Evolutionary conservation across 2,888 invertebrate species (phyloP), one percentile per base, ranked within the genome.

Genomic region (Lepidochitona cinerea): DNA sequence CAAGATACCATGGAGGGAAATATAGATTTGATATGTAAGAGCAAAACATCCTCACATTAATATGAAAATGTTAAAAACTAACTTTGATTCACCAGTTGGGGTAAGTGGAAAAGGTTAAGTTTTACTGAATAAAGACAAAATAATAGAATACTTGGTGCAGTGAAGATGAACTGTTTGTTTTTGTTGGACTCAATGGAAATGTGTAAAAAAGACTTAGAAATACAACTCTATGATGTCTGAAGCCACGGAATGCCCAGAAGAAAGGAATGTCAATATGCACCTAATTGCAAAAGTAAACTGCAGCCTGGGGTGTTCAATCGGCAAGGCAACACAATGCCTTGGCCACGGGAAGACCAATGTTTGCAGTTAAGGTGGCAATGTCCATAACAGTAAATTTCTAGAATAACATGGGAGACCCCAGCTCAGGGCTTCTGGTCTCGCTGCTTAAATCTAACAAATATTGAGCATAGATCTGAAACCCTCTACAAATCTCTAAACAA

Each of bases 251-350:
- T 74, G 70, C 54, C 65, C 32, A 67, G 67, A 66, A 70, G 54
- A 74, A 74, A 70, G 59, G 37, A 71, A 70, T 35, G 64, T 70
- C 70, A 74, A 74, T 70, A 74, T 18, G 53, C 26, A 66, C 66
- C 70, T 74, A 74, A 74, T 74, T 74, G 74, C 67, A 71, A 70
- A 67, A 65, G 70, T 71, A 74, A 74, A 74, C 74, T 65, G 26
- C 67, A 2, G 29, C 59, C 32, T 59, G 59, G 4, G 2, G 59
- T 26, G 59, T 59, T 59, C 59, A 18, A 59, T 23, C 29, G 14
- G 26, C 26, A 23, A 23, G 23, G 59, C 23, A 59, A 59, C 59
- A 4, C 23, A 59, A 59, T 14, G 14, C 29, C 59, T 59, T 2
- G 4, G 29, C 14, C 4, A 26, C 18, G 14, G 59, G 59, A 59